These are phyloP conservation scores for Pan troglodytes DNA, from an alignment of 2,113 vertebrate species.

Conservation along the genomic window DNA sequence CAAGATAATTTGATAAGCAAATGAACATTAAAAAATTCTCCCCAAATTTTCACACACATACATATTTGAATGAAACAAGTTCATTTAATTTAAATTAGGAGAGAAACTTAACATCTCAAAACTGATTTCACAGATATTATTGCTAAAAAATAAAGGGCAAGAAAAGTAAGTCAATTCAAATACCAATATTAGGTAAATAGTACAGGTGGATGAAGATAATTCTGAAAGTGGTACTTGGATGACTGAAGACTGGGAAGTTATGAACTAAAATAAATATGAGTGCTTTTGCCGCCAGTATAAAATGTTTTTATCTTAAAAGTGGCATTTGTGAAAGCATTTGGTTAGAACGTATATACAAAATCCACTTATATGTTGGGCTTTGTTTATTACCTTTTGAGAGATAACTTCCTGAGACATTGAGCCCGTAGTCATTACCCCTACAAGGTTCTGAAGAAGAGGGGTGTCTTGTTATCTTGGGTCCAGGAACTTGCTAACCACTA, in stretches of 20 bases:
- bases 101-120: background rate
- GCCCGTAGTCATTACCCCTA: background rate
- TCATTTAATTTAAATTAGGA: constrained; percentile 14
- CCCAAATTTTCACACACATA: background rate
- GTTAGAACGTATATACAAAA: background rate
- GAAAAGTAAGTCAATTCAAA: constrained; percentile 9
- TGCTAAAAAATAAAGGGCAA: background rate
- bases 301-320: constrained; percentile 6
- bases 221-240: background rate
- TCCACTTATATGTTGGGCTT: background rate
- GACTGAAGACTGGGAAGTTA: background rate
- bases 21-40: background rate
- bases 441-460: background rate
- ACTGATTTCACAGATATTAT: constrained; percentile 7
- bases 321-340: constrained; percentile 22
- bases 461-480: background rate
- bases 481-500: background rate
- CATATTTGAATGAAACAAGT: background rate
- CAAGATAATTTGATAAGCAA: background rate
- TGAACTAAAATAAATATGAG: constrained; percentile 16
- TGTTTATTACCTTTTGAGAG: constrained; percentile 7
- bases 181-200: background rate
- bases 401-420: background rate
- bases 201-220: background rate
- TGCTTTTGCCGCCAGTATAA: background rate